phyloP scores from a whole-genome alignment of 1,140 invertebrate genomes.

The Bombus consobrinus region DNA sequence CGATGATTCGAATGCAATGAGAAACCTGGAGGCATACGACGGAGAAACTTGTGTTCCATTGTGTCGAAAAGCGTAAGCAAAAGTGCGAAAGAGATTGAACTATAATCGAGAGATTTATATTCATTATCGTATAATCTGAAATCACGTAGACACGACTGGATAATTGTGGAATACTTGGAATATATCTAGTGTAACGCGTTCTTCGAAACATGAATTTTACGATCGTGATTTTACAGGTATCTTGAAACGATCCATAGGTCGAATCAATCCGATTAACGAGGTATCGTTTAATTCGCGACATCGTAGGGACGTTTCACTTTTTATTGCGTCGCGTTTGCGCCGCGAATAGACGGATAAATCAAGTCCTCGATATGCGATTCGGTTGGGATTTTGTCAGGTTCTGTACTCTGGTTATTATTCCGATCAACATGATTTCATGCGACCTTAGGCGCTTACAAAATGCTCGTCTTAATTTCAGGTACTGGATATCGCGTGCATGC shows the following conservation, averaged over 20 bases:
- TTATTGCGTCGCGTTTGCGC: neutral
- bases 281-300: slow-evolving; percentile 5
- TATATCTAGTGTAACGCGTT: neutral
- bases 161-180: neutral
- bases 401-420: neutral
- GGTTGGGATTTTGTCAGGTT: too few relatives aligned
- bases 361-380: neutral
- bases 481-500: too few relatives aligned
- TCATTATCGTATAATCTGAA: neutral
- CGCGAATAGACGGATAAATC: neutral
- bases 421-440: neutral
- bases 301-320: neutral
- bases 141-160: neutral
- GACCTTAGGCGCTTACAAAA: too few relatives aligned
- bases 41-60: neutral
- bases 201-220: neutral
- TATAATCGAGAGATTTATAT: neutral
- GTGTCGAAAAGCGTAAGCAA: neutral
- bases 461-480: neutral
- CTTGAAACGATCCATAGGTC: neutral
- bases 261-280: neutral
- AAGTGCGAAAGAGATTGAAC: slow-evolving; percentile 1
- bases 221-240: neutral
- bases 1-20: neutral
- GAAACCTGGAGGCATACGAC: neutral